A percentile compares a stretch with the other conserved stretches of the same genome.
phyloP scores from a whole-genome alignment of 2,113 vertebrate genomes.

The Lamprotornis superbus region DNA sequence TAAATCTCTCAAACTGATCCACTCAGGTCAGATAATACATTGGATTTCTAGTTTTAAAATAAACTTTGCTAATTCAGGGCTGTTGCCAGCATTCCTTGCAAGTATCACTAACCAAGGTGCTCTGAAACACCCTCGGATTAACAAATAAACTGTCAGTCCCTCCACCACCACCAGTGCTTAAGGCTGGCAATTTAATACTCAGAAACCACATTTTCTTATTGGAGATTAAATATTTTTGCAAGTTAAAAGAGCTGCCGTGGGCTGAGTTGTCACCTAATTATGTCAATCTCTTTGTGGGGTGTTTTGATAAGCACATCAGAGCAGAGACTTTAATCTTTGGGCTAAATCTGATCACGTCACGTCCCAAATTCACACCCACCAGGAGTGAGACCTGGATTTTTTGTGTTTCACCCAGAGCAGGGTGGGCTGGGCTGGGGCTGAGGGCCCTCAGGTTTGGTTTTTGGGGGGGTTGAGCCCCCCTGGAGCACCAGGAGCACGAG shows the following conservation, averaged over 20 bases:
- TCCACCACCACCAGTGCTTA: background rate
- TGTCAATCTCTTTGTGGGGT: constrained; percentile 61
- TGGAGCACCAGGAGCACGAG: background rate
- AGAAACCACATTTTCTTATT: background rate
- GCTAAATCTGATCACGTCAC: background rate
- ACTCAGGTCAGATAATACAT: background rate
- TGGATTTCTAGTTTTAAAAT: background rate
- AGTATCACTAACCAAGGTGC: background rate
- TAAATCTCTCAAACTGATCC: background rate
- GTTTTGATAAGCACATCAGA: constrained; percentile 47
- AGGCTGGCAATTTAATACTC: background rate
- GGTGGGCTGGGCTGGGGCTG: background rate
- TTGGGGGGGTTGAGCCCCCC: background rate
- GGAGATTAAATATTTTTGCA: constrained; percentile 61
- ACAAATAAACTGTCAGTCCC: background rate
- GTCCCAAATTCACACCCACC: background rate
- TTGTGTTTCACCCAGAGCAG: background rate
- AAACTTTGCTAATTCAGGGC: background rate
- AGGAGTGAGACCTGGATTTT: background rate
- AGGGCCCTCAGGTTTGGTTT: background rate
- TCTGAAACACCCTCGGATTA: background rate
- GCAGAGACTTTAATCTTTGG: background rate
- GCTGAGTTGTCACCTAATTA: constrained; percentile 62
- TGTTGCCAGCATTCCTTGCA: background rate
- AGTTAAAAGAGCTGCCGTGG: constrained; percentile 57